Evolutionary conservation across 35 echinoderm and acorn worm species (phyloP), one percentile per base, ranked within the genome.

Genomic region (Stichopus chloronotus): DNA sequence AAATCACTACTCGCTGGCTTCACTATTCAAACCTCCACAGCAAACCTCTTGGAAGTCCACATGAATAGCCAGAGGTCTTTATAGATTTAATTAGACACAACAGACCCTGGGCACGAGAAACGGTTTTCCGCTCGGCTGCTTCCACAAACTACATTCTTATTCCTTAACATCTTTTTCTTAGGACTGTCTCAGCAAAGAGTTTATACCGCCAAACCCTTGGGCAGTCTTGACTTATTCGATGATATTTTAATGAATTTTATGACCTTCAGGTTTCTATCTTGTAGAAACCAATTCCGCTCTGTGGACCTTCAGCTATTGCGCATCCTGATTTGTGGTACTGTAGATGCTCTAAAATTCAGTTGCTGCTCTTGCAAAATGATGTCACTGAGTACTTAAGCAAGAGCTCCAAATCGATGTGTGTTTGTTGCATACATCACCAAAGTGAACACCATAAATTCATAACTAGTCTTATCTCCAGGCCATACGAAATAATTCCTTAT

Each of bases 51-150:
- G 30, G 30, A 43, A 43, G 30, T 43, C 30, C 30, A 43, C 30
- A 43, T 43, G 30, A 74, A 74, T 74, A 74, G 69, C 20, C 22
- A 74, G 69, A 74, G 13, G 69, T 20, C 13, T 74, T 74, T n/a
- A 74, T n/a, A 74, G 69, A 74, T 74, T 74, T 74, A 74, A 74
- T 74, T 74, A 74, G 22, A 74, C 17, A 74, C 69, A 74, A 74
- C 69, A 74, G 17, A 74, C 69, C 69, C 17, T 16, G 0, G 69
- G 69, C 69, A 74, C 0, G 17, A 74, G 69, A 74, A 74, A 74
- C 22, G 69, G 22, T 74, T 74, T 74, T 19, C 69, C 69, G 69
- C 69, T 74, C 20, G 69, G 69, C 69, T 74, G 69, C 22, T 4
- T 74, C 69, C 22, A 16, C 69, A 43, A 19, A n/a, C 69, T 74